A percentile compares a stretch with the other conserved stretches of the same genome.
phyloP scores from a whole-genome alignment of 64 coral and sea anemone species.

The Anthopleura sola region DNA sequence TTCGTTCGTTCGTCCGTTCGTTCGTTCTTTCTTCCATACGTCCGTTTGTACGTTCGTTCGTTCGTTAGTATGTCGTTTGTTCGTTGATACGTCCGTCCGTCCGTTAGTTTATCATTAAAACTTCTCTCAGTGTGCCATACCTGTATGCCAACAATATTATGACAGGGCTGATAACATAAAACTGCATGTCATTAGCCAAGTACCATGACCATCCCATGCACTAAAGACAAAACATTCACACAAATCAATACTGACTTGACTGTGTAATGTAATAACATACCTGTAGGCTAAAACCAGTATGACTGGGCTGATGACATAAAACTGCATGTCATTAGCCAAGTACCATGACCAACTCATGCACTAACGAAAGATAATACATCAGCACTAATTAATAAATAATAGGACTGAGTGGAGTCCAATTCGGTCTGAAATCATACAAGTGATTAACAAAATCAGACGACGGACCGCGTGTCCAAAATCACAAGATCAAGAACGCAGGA shows the following conservation, averaged over 20 bases:
- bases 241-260: no score
- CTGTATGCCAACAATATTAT: slow-evolving; percentile 6
- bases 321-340: slow-evolving; percentile 39
- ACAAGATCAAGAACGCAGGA: no score
- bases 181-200: slow-evolving; percentile 43
- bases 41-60: background rate
- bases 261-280: background rate
- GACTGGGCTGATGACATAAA: slow-evolving; percentile 30
- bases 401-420: no score
- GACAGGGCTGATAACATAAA: slow-evolving; percentile 33
- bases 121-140: background rate
- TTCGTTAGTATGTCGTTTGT: background rate
- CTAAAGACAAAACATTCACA: slow-evolving; percentile 3
- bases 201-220: slow-evolving; percentile 43
- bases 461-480: no score
- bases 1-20: background rate
- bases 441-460: no score
- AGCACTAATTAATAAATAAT: no score
- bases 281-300: slow-evolving; percentile 2
- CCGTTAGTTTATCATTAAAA: no score
- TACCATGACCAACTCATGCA: slow-evolving; percentile 39
- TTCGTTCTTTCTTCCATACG: background rate
- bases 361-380: slow-evolving; percentile 3
- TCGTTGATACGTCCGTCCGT: background rate
- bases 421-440: no score